Percentiles rank a stretch among this genome's conserved stretches.
Evolutionary conservation across 1,140 invertebrate species (phyloP).

Genomic region (Argopecten irradians): DNA sequence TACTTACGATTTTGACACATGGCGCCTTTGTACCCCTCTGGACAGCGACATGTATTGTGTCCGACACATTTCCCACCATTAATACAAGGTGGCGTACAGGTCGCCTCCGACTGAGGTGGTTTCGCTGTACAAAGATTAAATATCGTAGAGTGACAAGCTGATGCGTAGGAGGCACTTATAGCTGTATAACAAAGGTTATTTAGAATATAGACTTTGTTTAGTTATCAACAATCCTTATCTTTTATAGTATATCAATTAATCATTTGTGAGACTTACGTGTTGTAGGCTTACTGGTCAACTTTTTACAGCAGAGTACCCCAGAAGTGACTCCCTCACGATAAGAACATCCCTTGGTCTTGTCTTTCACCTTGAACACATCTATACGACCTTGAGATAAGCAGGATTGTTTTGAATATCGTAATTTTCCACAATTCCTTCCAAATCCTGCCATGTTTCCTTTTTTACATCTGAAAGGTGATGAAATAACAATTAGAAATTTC

Average conservation of each 20-base stretch:
- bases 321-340: slow-evolving; percentile 68
- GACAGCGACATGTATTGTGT: slow-evolving; percentile 69
- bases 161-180: too few relatives aligned
- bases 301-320: slow-evolving; percentile 73
- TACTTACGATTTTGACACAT: slow-evolving; percentile 73
- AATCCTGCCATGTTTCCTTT: slow-evolving; percentile 70
- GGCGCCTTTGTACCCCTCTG: slow-evolving; percentile 71
- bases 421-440: slow-evolving; percentile 66
- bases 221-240: neutral
- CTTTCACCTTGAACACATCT: slow-evolving; percentile 65
- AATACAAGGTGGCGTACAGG: slow-evolving; percentile 65
- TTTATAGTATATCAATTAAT: neutral
- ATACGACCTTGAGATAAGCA: slow-evolving; percentile 70
- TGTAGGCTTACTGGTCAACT: slow-evolving; percentile 47
- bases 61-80: slow-evolving; percentile 72
- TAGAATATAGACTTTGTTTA: neutral
- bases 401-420: slow-evolving; percentile 61
- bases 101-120: slow-evolving; percentile 21
- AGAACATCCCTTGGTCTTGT: slow-evolving; percentile 55
- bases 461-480: slow-evolving; percentile 61
- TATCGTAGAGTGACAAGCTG: neutral
- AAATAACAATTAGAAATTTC: neutral
- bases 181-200: neutral
- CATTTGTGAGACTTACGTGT: slow-evolving; percentile 28
- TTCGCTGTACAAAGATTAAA: slow-evolving; percentile 3